Base-by-base conservation (phyloP, 1,140 invertebrate genomes). In the Macrobrachium rosenbergii region DNA sequence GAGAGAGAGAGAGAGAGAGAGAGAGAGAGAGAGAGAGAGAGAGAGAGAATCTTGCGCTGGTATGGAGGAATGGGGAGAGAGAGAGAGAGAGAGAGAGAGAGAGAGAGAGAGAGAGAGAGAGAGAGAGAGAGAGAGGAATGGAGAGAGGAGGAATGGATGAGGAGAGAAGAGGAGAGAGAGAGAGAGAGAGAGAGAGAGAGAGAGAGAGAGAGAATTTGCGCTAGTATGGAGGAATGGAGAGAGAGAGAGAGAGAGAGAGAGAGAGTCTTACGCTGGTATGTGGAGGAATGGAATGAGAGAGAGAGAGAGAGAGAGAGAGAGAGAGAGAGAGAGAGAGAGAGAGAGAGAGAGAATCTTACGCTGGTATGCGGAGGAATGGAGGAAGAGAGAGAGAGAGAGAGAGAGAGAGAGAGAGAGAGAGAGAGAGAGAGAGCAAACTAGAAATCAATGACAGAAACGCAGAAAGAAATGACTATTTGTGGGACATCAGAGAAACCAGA, bases 81-180 rank as follows among this genome's bases (percentile, higher is more conserved):
- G 67, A 69, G 67, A 69, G 67, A 69, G 67, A 69, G 67, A 69
- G 67, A 69, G 67, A 69, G 67, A 69, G 67, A 69, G 67, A 69
- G 67, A 69, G 67, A 23, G 45, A 63, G 19, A 21, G 45, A 58
- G 75, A 77, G 23, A 58, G n/a, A 5, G 23, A 52, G 45, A 52
- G 16, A 37, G 10, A 52, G 45, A 10, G 21, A 37, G 14, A 59
- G 75, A 59, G n/a, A 77, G 52, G 6, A 6, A 37, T 19, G 52
- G 37, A 21, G 43, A 60, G 45, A 37, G 59, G 10, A 79, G 58
- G 23, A n/a, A n/a, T n/a, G n/a, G 17, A 14, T 3, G 14, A 16
- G 0, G 37, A 58, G 1, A 43, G 17, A 16, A n/a, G n/a, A n/a
- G n/a, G 59, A 23, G 59, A 16, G 60, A 28, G n/a, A 59, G 76